Evolutionary conservation across 2,888 invertebrate genomes (phyloP).

Genomic region (Agriopis marginaria): DNA sequence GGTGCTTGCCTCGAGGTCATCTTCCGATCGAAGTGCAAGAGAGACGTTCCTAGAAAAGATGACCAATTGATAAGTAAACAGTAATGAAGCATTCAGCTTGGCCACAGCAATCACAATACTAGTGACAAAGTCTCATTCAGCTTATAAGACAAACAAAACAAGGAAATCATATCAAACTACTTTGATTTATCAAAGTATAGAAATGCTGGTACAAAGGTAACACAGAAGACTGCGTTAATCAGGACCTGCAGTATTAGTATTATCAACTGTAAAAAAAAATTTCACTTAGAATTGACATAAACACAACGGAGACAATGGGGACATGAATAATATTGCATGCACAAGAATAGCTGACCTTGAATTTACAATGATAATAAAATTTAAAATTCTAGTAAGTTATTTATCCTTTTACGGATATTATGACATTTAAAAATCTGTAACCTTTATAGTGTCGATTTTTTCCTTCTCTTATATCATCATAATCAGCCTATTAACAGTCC

Average conservation of each 20-base stretch:
- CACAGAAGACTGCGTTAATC: too few relatives aligned
- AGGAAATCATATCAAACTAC: too few relatives aligned
- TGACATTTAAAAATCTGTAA: neutral
- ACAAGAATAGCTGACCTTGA: neutral
- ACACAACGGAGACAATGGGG: neutral
- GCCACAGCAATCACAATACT: too few relatives aligned
- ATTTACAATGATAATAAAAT: neutral
- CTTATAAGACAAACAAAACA: too few relatives aligned
- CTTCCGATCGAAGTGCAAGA: conserved; percentile 76
- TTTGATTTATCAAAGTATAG: too few relatives aligned
- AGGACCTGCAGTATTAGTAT: too few relatives aligned
- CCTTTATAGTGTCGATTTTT: neutral
- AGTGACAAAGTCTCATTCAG: too few relatives aligned
- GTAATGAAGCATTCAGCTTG: too few relatives aligned
- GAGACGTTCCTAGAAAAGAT: conserved; percentile 86
- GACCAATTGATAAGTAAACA: conserved; percentile 5
- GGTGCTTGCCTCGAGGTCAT: conserved; percentile 73
- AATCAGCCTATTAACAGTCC: too few relatives aligned
- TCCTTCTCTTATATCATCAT: too few relatives aligned
- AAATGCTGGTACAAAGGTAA: too few relatives aligned
- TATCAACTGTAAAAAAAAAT: too few relatives aligned
- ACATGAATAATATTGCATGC: neutral
- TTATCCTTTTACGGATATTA: neutral
- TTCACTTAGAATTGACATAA: neutral
- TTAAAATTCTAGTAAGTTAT: neutral